Evolutionary conservation across 37 sponge, comb jelly and placozoan genomes (phyloP).

Genomic region (Crambe crambe): DNA sequence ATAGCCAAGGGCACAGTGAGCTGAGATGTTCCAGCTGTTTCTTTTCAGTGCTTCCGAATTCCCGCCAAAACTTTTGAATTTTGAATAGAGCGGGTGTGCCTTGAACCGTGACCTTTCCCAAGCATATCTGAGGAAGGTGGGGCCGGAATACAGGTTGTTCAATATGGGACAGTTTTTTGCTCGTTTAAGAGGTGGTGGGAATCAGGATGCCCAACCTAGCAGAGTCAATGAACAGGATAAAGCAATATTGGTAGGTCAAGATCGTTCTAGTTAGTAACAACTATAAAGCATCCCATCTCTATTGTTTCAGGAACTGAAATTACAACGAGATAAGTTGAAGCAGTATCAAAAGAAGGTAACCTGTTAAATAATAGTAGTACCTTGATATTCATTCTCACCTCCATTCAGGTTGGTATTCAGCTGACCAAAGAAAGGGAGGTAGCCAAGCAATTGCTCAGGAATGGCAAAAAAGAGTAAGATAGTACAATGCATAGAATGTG

Average conservation of each 20-base stretch:
- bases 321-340: conserved; percentile 89
- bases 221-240: conserved; percentile 90
- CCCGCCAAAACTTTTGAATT: background rate
- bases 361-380: background rate
- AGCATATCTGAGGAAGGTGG: background rate
- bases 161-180: conserved; percentile 50
- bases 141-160: background rate
- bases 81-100: background rate
- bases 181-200: background rate
- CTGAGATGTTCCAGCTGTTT: too few species aligned
- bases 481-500: background rate
- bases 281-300: background rate
- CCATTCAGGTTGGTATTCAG: conserved; percentile 59
- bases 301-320: conserved; percentile 73
- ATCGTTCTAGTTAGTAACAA: background rate
- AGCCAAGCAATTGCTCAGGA: conserved; percentile 82
- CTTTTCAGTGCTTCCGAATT: too few species aligned
- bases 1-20: background rate
- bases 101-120: too few species aligned
- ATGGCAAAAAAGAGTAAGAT: conserved; percentile 95
- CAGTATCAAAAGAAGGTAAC: conserved; percentile 92
- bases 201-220: conserved; percentile 11
- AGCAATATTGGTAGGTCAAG: conserved; percentile 80
- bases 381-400: background rate
- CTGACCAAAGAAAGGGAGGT: conserved; percentile 86